Conservation (phyloP, 2,113 vertebrate genomes). For the Urocynchramus pylzowi region DNA sequence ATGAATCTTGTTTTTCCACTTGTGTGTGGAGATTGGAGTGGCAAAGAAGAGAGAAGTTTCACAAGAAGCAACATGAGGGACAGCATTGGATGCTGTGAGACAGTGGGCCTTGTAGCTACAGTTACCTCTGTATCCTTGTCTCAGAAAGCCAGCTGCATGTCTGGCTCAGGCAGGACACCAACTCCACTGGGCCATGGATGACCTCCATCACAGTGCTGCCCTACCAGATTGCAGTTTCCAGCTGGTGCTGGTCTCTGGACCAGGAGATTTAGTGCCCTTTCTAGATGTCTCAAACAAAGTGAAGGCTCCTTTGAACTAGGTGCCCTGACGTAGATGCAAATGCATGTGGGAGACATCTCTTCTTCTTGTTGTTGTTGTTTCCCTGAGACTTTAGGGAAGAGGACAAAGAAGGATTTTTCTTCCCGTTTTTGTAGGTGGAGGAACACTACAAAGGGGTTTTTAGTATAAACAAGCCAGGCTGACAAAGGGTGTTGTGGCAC, state of each 20-base stretch:
- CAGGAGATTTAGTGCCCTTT: background rate
- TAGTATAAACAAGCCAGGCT: background rate
- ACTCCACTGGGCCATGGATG: background rate
- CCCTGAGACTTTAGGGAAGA: background rate
- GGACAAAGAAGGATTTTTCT: background rate
- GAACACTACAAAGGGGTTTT: background rate
- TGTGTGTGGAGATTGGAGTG: background rate
- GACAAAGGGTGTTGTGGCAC: background rate
- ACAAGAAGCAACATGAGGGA: background rate
- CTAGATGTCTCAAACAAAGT: background rate
- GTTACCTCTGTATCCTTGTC: background rate
- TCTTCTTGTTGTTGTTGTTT: background rate
- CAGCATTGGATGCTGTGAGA: background rate
- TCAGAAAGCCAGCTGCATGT: background rate
- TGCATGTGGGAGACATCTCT: accelerated
- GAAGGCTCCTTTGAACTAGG: background rate
- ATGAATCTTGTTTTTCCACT: background rate
- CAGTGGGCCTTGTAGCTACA: background rate
- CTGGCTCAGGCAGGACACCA: background rate
- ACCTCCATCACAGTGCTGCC: background rate
- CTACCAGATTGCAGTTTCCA: background rate
- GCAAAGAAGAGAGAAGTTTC: background rate
- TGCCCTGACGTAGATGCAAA: background rate
- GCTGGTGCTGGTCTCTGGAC: accelerated
- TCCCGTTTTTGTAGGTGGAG: background rate